Percentiles rank a stretch among this genome's conserved stretches.
phyloP scores from a whole-genome alignment of 2,888 invertebrate genomes.

The Eilema sororculum region DNA sequence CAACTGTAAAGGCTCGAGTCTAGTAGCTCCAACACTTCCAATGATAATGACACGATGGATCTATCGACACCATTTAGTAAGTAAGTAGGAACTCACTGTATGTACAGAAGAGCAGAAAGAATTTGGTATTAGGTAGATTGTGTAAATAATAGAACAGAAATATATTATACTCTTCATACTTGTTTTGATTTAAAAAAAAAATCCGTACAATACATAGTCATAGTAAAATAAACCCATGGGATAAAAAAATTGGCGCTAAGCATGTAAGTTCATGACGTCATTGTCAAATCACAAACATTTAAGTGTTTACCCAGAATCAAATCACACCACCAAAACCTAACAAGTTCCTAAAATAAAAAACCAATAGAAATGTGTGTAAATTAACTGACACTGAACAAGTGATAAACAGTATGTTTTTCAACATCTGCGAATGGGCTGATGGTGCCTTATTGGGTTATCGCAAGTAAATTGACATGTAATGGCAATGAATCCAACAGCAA shows the following conservation, averaged over 20 bases:
- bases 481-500: slow-evolving; percentile 13
- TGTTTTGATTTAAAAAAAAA: too few species aligned
- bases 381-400: slow-evolving; percentile 47
- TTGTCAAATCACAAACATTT: slow-evolving; percentile 25
- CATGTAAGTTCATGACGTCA: slow-evolving; percentile 10
- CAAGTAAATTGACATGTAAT: slow-evolving; percentile 26
- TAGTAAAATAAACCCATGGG: too few species aligned
- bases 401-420: slow-evolving; percentile 67
- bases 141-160: too few species aligned
- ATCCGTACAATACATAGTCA: too few species aligned
- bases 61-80: too few species aligned
- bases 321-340: slow-evolving; percentile 33
- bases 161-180: too few species aligned
- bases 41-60: too few species aligned
- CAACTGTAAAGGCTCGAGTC: too few species aligned
- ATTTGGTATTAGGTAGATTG: too few species aligned
- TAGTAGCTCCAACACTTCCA: too few species aligned
- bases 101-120: too few species aligned
- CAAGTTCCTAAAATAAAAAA: slow-evolving; percentile 52
- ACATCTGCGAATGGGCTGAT: slow-evolving; percentile 42
- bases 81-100: too few species aligned
- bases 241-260: background rate
- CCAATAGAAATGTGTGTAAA: slow-evolving; percentile 69
- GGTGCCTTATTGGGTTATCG: slow-evolving; percentile 26
- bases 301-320: slow-evolving; percentile 24